Conservation (phyloP, 2,888 invertebrate species). For the Plebejus anna region DNA sequence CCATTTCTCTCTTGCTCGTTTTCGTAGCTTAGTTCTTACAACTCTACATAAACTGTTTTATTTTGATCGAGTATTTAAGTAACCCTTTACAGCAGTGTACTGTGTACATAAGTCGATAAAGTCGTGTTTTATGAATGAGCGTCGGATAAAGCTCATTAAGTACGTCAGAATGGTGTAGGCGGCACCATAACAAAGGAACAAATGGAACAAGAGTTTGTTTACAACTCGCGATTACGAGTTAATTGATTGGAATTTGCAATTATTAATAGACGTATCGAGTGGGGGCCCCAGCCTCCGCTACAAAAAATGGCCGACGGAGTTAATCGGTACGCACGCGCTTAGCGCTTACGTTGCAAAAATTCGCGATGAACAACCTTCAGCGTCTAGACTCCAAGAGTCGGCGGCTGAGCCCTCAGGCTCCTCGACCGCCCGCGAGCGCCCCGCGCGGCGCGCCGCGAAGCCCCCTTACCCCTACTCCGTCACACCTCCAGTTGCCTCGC, state of each 20-base stretch:
- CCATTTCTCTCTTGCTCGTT: no score
- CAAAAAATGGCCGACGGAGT: slow-evolving; percentile 32
- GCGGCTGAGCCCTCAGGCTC: slow-evolving; percentile 38
- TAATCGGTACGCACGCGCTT: slow-evolving; percentile 58
- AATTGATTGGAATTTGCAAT: no score
- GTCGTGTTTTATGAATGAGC: slow-evolving; percentile 4
- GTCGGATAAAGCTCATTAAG: slow-evolving; percentile 4
- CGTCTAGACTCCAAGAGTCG: slow-evolving; percentile 27
- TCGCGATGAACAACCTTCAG: slow-evolving; percentile 28
- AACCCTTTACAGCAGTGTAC: not conserved
- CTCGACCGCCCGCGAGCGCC: slow-evolving; percentile 40
- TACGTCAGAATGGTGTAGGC: slow-evolving; percentile 14
- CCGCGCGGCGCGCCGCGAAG: slow-evolving; percentile 31
- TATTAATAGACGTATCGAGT: not conserved
- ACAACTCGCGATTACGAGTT: not conserved
- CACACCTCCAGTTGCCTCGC: slow-evolving; percentile 68
- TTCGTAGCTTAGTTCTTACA: no score
- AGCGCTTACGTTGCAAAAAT: slow-evolving; percentile 63
- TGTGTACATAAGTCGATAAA: not conserved
- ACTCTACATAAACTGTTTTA: not conserved
- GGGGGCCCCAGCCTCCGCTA: not conserved
- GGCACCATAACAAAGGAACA: not conserved
- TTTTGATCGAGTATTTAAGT: not conserved
- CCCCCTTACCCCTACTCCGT: slow-evolving; percentile 41
- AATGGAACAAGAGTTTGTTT: slow-evolving; percentile 2